These are phyloP conservation scores for rat (Rattus norvegicus) DNA, from an alignment of 2,113 vertebrate genomes.

Conservation along the genomic window DNA sequence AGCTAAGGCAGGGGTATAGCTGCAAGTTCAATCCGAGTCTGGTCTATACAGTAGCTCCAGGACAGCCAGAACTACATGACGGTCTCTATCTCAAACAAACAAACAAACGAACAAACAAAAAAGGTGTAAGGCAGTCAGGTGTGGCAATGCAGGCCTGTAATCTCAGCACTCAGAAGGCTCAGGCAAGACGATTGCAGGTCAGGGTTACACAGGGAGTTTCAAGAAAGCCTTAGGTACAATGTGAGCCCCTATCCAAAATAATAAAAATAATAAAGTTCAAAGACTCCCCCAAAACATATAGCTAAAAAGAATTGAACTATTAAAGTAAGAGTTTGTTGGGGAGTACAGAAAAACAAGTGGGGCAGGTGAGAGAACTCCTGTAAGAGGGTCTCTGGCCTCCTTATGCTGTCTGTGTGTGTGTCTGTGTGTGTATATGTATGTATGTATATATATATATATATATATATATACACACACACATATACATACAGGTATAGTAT, in stretches of 20 bases:
- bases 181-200: not conserved
- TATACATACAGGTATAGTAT: not conserved
- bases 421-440: too few relatives aligned
- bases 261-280: not conserved
- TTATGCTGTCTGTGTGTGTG: too few relatives aligned
- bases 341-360: not conserved
- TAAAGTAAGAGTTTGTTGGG: not conserved
- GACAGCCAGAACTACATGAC: not conserved
- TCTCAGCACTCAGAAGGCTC: not conserved
- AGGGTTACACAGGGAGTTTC: not conserved
- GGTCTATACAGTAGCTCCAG: not conserved
- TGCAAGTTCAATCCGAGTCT: not conserved
- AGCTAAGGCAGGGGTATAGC: not conserved
- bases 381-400: not conserved
- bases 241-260: not conserved
- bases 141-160: not conserved
- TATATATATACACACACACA: too few relatives aligned
- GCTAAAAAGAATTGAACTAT: slow-evolving; percentile 35
- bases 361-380: not conserved
- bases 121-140: not conserved
- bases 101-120: not conserved
- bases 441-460: too few relatives aligned
- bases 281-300: slow-evolving; percentile 2
- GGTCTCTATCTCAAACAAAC: not conserved
- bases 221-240: not conserved